Conservation (phyloP, 2,113 vertebrate genomes). For the Rhineura floridana region DNA sequence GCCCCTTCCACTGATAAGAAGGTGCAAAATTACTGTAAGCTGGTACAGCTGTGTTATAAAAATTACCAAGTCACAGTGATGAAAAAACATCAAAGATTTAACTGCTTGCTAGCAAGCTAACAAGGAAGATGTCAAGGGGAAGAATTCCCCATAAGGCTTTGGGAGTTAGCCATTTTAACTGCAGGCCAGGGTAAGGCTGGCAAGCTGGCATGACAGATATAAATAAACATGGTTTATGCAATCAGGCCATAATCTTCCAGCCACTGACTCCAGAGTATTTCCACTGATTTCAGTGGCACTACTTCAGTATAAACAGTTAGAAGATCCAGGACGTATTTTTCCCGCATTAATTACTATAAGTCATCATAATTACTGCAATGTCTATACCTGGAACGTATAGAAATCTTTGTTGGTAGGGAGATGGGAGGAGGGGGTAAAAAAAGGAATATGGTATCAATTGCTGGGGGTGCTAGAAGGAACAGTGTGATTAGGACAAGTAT, state of each 20-base stretch:
- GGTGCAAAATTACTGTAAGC: no score
- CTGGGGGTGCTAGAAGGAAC: not conserved
- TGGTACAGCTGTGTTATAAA: no score
- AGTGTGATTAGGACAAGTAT: not conserved
- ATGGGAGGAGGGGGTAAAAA: not conserved
- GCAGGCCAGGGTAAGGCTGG: no score
- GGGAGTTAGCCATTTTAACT: no score
- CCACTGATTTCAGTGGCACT: not conserved
- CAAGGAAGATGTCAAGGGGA: no score
- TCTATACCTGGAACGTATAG: not conserved
- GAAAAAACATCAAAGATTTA: no score
- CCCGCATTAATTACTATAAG: not conserved
- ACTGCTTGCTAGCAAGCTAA: no score
- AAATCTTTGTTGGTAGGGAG: not conserved
- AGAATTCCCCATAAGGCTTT: no score
- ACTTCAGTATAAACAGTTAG: not conserved
- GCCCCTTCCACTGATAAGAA: no score
- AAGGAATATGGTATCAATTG: not conserved
- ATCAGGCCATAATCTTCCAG: constrained; percentile 24
- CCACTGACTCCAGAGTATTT: not conserved
- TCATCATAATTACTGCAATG: not conserved
- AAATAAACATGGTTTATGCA: constrained; percentile 49
- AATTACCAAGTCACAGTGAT: no score
- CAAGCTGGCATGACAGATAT: no score
- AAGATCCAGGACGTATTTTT: not conserved